These are phyloP conservation scores for Brachyalestes nurse DNA, from an alignment of 2,797 vertebrate species.

Conservation along the genomic window DNA sequence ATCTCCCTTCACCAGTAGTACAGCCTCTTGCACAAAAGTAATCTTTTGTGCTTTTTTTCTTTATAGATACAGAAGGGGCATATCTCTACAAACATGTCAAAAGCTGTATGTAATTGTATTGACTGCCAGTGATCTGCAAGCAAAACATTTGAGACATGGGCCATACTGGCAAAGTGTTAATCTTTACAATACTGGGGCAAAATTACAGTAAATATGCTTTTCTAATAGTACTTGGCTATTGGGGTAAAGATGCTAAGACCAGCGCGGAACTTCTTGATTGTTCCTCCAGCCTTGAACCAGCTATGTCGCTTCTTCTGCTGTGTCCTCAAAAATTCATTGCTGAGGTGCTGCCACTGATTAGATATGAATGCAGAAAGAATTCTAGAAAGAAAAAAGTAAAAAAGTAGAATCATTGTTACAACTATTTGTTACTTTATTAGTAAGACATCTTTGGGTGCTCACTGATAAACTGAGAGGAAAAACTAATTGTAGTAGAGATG, in stretches of 20 bases:
- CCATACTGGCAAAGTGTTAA: neutral
- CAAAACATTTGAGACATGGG: neutral
- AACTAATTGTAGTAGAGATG: neutral
- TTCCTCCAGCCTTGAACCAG: constrained; percentile 91
- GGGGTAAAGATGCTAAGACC: constrained; percentile 92
- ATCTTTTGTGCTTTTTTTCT: neutral
- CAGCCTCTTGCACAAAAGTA: too few species aligned
- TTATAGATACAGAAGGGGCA: neutral
- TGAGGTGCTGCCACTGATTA: constrained; percentile 92
- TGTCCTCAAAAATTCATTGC: constrained; percentile 84
- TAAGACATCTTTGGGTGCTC: neutral
- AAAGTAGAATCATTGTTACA: neutral
- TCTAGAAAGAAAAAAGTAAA: constrained; percentile 68
- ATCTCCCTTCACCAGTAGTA: too few species aligned
- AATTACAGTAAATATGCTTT: neutral
- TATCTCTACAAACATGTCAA: neutral
- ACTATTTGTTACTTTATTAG: neutral
- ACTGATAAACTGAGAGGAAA: neutral
- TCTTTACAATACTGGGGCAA: neutral
- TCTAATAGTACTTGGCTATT: constrained; percentile 84
- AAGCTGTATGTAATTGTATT: neutral
- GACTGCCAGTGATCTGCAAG: neutral
- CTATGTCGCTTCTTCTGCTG: constrained; percentile 89
- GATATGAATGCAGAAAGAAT: constrained; percentile 90
- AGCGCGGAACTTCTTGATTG: constrained; percentile 92